Conservation (phyloP, 2,888 invertebrate species). For the Cancer borealis region DNA sequence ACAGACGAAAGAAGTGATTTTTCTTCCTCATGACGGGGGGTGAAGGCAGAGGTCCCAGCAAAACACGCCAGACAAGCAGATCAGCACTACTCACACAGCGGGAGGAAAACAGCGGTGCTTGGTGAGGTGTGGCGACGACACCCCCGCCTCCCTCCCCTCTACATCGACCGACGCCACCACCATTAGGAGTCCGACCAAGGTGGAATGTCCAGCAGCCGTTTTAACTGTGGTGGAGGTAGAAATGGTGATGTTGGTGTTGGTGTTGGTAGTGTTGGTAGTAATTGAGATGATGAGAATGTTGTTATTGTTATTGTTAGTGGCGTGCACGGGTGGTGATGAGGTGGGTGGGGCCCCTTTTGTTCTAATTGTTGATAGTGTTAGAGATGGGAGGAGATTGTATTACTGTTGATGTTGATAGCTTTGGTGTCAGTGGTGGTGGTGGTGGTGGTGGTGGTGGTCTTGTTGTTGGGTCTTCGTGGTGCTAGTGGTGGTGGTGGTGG, state of each 20-base stretch:
- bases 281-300: neutral
- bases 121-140: neutral
- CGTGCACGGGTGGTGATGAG: neutral
- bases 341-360: conserved; percentile 24
- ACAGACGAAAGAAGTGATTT: neutral
- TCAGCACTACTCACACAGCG: no score
- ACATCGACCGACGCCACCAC: conserved; percentile 10
- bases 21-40: no score
- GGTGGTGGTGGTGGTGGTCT: neutral
- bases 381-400: neutral
- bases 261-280: neutral
- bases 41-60: neutral
- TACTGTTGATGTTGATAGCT: neutral
- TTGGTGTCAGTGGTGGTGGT: neutral
- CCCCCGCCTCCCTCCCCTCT: neutral
- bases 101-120: neutral
- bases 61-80: neutral
- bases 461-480: neutral
- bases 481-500: neutral
- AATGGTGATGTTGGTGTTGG: neutral
- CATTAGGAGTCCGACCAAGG: neutral
- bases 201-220: neutral
- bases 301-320: neutral
- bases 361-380: neutral
- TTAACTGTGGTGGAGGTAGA: neutral